Percentiles rank a stretch among this genome's conserved stretches.
Evolutionary conservation across 1,140 invertebrate species (phyloP).

Genomic region (Chrysoperla carnea): DNA sequence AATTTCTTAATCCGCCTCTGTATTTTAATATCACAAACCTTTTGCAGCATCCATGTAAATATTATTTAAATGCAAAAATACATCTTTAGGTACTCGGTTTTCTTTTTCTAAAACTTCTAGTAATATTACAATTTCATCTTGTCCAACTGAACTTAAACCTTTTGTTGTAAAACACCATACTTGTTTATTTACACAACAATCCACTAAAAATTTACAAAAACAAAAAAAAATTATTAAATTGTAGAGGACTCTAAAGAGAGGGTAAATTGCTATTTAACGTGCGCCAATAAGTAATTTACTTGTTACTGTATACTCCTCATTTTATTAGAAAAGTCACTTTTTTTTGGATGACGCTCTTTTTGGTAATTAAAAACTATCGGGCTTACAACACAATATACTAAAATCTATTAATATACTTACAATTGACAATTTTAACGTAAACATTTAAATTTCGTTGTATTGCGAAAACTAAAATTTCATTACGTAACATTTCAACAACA

Average conservation of each 20-base stretch:
- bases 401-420: conserved; percentile 45
- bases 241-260: conserved; percentile 1
- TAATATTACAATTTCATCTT: conserved; percentile 70
- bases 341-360: too few relatives aligned
- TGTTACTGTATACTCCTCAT: too few relatives aligned
- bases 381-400: too few relatives aligned
- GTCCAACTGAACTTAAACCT: conserved; percentile 65
- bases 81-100: conserved; percentile 49
- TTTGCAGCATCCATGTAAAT: conserved; percentile 62
- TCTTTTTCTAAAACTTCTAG: conserved; percentile 57
- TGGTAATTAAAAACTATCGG: too few relatives aligned
- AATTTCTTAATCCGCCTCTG: too few relatives aligned
- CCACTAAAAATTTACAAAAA: conserved; percentile 36
- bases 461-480: conserved; percentile 57
- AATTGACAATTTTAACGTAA: conserved; percentile 55
- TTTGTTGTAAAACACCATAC: conserved; percentile 69
- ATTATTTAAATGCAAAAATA: conserved; percentile 57
- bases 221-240: conserved; percentile 1
- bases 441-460: conserved; percentile 63
- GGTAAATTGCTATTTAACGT: conserved; percentile 4
- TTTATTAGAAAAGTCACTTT: too few relatives aligned
- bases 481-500: conserved; percentile 31
- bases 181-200: conserved; percentile 61
- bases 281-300: conserved; percentile 2
- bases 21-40: conserved; percentile 28